phyloP scores from a whole-genome alignment of 2,113 vertebrate species.

The Aptenodytes patagonicus region DNA sequence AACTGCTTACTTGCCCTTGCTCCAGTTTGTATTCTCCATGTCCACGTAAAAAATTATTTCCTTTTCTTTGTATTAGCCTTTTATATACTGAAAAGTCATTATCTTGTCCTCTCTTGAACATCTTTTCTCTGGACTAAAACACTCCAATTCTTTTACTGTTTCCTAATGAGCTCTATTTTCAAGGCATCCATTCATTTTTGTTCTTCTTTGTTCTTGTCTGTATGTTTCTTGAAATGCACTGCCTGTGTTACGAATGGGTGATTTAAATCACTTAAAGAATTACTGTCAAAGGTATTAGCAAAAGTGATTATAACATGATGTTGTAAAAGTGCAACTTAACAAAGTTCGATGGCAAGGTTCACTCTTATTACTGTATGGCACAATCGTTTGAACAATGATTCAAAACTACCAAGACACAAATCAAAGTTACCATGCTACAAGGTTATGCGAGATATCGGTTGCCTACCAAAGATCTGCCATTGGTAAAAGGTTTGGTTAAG shows the following conservation, averaged over 20 bases:
- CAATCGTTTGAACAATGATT: no score
- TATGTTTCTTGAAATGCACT: neutral
- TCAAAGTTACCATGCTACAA: no score
- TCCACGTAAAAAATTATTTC: neutral
- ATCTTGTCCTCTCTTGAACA: neutral
- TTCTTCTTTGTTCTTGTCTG: neutral
- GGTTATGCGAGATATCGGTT: no score
- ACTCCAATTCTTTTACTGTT: neutral
- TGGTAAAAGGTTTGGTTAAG: no score
- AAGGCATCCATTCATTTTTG: neutral
- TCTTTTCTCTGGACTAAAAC: slow-evolving; percentile 9
- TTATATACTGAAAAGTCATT: neutral
- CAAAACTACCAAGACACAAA: no score
- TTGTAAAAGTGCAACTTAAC: no score
- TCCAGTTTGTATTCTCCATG: neutral
- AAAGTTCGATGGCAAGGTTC: no score
- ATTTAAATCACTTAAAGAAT: no score
- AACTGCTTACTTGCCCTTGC: neutral
- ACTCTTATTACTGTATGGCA: no score
- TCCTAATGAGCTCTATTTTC: neutral
- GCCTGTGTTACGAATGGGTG: neutral
- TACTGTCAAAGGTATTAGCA: no score
- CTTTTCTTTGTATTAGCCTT: neutral
- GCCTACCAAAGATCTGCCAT: no score
- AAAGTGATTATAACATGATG: no score